phyloP scores from a whole-genome alignment of 2,797 vertebrate genomes.

The Argyrosomus regius region DNA sequence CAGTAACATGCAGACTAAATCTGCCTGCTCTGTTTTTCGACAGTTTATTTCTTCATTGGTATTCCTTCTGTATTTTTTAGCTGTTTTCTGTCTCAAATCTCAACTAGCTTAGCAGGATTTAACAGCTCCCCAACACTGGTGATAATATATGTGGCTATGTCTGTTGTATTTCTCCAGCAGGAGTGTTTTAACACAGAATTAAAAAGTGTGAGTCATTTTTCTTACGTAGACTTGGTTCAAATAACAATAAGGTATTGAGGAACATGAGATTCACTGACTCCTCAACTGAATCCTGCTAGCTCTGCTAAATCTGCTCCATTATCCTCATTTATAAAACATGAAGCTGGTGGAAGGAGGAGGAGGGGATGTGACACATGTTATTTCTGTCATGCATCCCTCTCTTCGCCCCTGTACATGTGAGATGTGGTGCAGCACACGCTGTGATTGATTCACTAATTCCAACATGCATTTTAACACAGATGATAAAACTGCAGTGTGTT shows the following conservation, averaged over 20 bases:
- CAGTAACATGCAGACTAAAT: background rate
- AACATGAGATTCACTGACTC: slow-evolving; percentile 5
- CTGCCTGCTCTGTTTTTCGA: background rate
- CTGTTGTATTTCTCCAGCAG: background rate
- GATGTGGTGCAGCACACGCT: slow-evolving; percentile 17
- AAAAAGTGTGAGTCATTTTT: background rate
- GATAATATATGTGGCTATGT: background rate
- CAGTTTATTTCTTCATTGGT: background rate
- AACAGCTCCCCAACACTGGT: background rate
- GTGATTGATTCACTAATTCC: background rate
- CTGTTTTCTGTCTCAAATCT: background rate
- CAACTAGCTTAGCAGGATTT: background rate
- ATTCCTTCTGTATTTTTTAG: background rate
- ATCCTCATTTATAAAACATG: slow-evolving; percentile 65
- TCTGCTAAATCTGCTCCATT: slow-evolving; percentile 38
- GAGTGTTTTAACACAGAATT: background rate
- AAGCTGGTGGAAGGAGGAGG: background rate
- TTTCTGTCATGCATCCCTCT: slow-evolving; percentile 24
- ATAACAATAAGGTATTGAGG: background rate
- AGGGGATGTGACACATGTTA: slow-evolving; percentile 30
- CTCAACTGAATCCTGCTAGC: slow-evolving; percentile 34
- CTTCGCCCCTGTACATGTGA: background rate
- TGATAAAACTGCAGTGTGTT: background rate
- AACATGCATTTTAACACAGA: background rate
- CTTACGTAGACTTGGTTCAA: slow-evolving; percentile 11